These are phyloP conservation scores for Microcebus griseorufus DNA, from an alignment of 2,113 vertebrate genomes.

Conservation along the genomic window DNA sequence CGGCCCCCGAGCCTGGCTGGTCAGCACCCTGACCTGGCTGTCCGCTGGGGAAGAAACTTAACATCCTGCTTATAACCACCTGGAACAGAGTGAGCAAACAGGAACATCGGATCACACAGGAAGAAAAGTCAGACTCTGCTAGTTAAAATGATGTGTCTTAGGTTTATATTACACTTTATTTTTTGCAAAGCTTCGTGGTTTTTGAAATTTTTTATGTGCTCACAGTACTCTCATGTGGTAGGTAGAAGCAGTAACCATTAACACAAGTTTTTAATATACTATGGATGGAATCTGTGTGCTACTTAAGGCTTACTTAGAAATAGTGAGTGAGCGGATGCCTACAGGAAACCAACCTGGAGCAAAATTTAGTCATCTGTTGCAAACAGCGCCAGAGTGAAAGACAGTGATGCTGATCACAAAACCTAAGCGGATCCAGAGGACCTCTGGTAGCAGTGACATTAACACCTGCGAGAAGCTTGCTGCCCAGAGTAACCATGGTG, in stretches of 20 bases:
- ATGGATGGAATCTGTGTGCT: background rate
- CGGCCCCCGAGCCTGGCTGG: background rate
- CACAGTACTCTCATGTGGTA: too few species aligned
- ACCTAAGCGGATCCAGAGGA: too few species aligned
- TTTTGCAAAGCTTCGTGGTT: background rate
- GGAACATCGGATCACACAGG: too few species aligned
- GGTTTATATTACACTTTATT: background rate
- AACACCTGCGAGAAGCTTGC: background rate
- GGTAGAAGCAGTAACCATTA: background rate
- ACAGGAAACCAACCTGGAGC: background rate
- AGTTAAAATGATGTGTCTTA: too few species aligned
- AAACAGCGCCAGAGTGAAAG: background rate
- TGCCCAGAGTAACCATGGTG: background rate
- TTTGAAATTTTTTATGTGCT: background rate
- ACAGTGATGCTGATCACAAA: too few species aligned
- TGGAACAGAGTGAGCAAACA: too few species aligned
- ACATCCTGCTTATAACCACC: background rate
- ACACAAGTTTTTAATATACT: background rate
- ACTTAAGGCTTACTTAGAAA: background rate
- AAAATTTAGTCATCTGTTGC: too few species aligned
- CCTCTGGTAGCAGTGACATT: background rate
- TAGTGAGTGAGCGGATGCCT: background rate
- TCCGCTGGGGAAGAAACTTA: background rate
- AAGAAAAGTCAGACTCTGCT: too few species aligned
- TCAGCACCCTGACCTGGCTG: background rate